These are phyloP conservation scores for Seladonia tumulorum DNA, from an alignment of 2,888 invertebrate species.

Conservation along the genomic window DNA sequence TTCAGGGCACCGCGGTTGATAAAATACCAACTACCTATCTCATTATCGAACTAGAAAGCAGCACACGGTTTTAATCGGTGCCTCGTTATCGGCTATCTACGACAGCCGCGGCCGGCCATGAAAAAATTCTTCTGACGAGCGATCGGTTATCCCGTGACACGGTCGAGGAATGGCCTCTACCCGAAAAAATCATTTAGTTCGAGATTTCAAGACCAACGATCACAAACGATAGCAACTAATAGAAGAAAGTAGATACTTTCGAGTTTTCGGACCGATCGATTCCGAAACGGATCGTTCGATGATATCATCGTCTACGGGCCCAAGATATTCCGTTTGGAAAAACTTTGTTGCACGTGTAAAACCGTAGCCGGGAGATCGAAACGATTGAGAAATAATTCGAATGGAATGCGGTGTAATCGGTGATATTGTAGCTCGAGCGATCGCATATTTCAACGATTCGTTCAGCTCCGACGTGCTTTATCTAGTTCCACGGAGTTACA, in stretches of 20 bases:
- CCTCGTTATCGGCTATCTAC: constrained; percentile 74
- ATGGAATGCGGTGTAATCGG: neutral
- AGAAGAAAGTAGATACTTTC: neutral
- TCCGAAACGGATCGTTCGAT: neutral
- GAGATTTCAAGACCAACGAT: neutral
- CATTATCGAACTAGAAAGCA: constrained; percentile 73
- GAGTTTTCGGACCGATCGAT: too few species aligned
- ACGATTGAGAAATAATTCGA: neutral
- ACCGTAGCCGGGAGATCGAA: neutral
- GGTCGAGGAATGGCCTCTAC: neutral
- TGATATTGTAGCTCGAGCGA: neutral
- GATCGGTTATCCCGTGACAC: neutral
- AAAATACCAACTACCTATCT: constrained; percentile 75
- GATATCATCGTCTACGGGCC: too few species aligned
- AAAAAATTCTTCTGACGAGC: constrained; percentile 50
- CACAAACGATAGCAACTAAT: neutral
- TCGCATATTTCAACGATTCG: neutral
- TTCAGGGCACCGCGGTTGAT: constrained; percentile 66
- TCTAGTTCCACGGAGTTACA: neutral
- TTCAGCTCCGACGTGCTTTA: neutral
- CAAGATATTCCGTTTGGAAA: too few species aligned
- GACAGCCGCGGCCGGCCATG: constrained; percentile 54
- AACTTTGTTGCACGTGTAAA: neutral
- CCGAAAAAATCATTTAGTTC: neutral
- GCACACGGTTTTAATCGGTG: constrained; percentile 73